Evolutionary conservation across 2,888 invertebrate species (phyloP), one percentile per base, ranked within the genome.

Genomic region (Miltochrista miniata): DNA sequence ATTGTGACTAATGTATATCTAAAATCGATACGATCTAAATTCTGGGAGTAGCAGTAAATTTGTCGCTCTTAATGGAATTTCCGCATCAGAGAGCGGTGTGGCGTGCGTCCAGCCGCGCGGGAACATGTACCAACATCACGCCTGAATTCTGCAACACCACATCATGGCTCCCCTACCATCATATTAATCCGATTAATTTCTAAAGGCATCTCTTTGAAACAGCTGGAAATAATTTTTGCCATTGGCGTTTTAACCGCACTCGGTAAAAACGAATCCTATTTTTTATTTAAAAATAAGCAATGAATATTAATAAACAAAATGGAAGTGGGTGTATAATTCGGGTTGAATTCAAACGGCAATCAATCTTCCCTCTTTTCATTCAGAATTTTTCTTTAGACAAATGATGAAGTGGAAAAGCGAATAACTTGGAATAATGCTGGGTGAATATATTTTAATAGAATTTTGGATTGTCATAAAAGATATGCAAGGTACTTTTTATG

Each of bases 291-390:
- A 77, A 85, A 87, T 84, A 78, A 82, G 79, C 81, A 80, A 87
- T 87, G 83, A 87, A 87, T 87, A 87, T 87, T 87, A 83, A 86
- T 85, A 81, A 79, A 82, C 61, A 72, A 67, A 74, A 81, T 80
- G 68, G 65, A 70, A 75, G 68, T 59, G 68, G 56, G 58, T 64
- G 59, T 54, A 66, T 68, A 70, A 72, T 74, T 74, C 59, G 42
- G 52, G 68, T 68, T 64, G 59, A 53, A 68, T 73, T 72, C 48
- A 68, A 66, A 68, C 53, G 48, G 63, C 51, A 61, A 80, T 81
- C 73, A 72, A 81, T 81, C 74, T 73, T 74, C 64, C 56, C 70
- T 66, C 51, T 47, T 58, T 51, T 51, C 54, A 64, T 74, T 72
- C 45, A 54, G 59, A 68, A 63, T 72, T 74, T 70, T 72, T 66